These are phyloP conservation scores for Peromyscus attwateri DNA, from an alignment of 2,797 vertebrate species.

Conservation along the genomic window DNA sequence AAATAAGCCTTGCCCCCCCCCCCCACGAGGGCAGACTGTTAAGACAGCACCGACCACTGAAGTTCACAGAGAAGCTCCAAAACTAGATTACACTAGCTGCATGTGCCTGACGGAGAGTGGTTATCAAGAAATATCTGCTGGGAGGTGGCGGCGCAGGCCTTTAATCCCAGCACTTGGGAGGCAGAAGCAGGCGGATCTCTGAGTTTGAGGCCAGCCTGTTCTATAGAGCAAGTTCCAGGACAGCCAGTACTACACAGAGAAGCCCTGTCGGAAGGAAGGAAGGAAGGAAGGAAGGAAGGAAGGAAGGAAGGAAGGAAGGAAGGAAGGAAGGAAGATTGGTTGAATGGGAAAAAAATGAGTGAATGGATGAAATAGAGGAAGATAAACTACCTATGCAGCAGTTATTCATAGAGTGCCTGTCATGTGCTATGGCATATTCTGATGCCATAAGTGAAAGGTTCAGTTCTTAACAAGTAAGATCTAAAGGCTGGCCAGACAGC, in stretches of 20 bases:
- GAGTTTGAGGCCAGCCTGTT: not conserved
- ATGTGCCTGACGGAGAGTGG: not conserved
- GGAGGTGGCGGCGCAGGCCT: rapidly evolving
- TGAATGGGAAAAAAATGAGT: not conserved
- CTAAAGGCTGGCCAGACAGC: not conserved
- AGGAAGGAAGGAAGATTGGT: not conserved
- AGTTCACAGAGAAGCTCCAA: constrained; percentile 14
- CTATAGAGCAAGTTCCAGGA: too few species aligned
- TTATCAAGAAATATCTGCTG: not conserved
- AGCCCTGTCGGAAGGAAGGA: not conserved
- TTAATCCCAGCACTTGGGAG: not conserved
- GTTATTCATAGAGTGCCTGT: not conserved
- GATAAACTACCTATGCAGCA: constrained; percentile 25
- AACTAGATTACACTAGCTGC: not conserved
- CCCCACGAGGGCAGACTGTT: not conserved
- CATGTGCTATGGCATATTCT: not conserved
- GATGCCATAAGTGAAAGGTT: not conserved
- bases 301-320: not conserved
- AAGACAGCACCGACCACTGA: not conserved
- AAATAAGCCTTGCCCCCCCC: not conserved
- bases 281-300: not conserved
- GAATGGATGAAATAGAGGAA: constrained; percentile 21
- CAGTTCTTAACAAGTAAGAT: not conserved
- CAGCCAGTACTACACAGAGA: not conserved
- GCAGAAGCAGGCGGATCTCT: not conserved